phyloP scores from a whole-genome alignment of 1,140 invertebrate species.

The Ectropis grisescens region DNA sequence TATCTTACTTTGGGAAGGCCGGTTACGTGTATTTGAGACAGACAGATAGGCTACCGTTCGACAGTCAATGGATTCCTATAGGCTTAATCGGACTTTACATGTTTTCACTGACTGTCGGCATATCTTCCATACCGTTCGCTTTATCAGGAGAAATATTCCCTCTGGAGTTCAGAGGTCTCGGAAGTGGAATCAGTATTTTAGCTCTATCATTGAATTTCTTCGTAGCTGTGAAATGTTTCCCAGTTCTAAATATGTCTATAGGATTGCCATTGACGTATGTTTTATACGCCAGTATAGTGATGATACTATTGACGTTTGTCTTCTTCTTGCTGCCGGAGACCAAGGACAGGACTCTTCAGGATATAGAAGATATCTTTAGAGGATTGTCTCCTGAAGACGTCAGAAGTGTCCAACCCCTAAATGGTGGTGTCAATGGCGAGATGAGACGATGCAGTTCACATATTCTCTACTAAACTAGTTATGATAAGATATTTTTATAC shows the following conservation, averaged over 20 bases:
- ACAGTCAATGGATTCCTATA: conserved; percentile 44
- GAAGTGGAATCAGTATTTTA: conserved; percentile 43
- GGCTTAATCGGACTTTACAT: conserved; percentile 44
- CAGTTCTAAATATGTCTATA: conserved; percentile 30
- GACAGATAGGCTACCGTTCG: conserved; percentile 23
- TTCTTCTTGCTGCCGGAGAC: conserved; percentile 55
- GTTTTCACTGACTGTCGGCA: conserved; percentile 52
- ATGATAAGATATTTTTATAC: no score
- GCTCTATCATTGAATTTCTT: conserved; percentile 50
- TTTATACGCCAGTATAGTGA: conserved; percentile 37
- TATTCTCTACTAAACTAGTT: conserved; percentile 33
- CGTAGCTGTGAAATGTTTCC: conserved; percentile 49
- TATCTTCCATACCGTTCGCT: conserved; percentile 52
- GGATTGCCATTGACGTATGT: conserved; percentile 41
- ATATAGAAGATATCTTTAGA: conserved; percentile 48
- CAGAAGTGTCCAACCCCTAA: conserved; percentile 29
- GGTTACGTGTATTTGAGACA: conserved; percentile 39
- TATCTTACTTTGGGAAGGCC: conserved; percentile 40
- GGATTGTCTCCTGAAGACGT: conserved; percentile 24
- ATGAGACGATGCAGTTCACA: conserved; percentile 49
- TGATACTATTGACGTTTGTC: conserved; percentile 27
- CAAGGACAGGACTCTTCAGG: conserved; percentile 50
- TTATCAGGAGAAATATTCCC: conserved; percentile 58
- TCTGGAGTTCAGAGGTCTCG: conserved; percentile 49
- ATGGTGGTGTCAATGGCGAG: conserved; percentile 17